Base-by-base conservation (phyloP, 1,140 invertebrate species). In the Drosophila simulans region DNA sequence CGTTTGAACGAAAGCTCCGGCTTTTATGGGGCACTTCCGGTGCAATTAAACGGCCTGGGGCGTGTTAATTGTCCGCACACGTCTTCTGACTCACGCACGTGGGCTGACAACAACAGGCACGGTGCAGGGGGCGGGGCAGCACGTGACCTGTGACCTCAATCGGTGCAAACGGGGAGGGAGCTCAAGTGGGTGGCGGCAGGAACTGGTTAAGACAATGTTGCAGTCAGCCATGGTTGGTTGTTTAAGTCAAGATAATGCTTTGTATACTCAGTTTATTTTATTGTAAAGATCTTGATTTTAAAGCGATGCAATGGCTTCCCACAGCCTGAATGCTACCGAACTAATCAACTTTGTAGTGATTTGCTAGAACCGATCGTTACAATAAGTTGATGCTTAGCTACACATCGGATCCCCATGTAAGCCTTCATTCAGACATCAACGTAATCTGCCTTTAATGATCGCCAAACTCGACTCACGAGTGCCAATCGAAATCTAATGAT, bases 21-120 rank as follows among this genome's bases (percentile, higher is more conserved):
- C 54, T 34, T 65, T 70, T 49, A 48, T 70, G 64, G 34, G 49
- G 17, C 51, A 70, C 39, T 70, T 70, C 66, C 66, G 66, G 66
- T 42, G 64, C 66, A 70, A 70, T 70, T 70, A 69, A 57, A 42
- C 20, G 66, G 20, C 64, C 35, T 40, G 10, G n/a, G 65, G 54
- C 12, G 66, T 69, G 66, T 70, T 70, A 70, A 70, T 70, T 70
- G 66, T 70, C 64, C 64, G 66, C 64, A 70, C 66, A 70, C 66
- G 66, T 70, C 25, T 7, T 35, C 2, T 70, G 64, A 70, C 64
- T 70, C 65, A 69, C 56, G 64, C 66, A 70, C 66, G 66, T 70
- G 66, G 51, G 66, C 35, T 27, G 11, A 65, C 35, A 53, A 48
- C 12, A 55, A 31, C 34, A 68, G 31, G 10, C 37, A 68, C 48